Conservation (phyloP, 2,113 vertebrate genomes). For the Lophotis ruficrista region DNA sequence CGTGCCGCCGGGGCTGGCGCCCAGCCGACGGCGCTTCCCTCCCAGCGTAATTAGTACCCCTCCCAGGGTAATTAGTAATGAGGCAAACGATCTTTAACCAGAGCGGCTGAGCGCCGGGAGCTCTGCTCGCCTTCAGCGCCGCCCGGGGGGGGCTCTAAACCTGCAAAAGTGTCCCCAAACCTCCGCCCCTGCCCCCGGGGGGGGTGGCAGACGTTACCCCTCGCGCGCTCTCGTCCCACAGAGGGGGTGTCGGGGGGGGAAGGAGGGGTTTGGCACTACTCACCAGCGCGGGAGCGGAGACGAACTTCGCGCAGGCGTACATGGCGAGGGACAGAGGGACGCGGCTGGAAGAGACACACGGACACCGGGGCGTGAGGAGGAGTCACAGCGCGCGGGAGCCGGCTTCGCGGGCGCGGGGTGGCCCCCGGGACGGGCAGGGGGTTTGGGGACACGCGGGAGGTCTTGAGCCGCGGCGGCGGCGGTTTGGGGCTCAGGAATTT, state of each 20-base stretch:
- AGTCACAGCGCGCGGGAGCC: accelerated
- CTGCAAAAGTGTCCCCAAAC: background rate
- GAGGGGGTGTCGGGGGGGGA: accelerated
- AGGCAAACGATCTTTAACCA: background rate
- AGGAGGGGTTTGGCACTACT: constrained; percentile 59
- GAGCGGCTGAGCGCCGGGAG: accelerated
- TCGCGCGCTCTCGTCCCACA: accelerated
- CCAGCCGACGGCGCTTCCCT: background rate
- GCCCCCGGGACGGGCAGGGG: no score
- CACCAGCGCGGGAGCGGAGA: constrained; percentile 85
- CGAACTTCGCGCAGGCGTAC: constrained; percentile 88
- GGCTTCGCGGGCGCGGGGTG: accelerated
- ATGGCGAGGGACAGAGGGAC: constrained; percentile 67
- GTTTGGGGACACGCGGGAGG: background rate
- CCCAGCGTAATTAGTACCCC: no score
- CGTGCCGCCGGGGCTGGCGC: background rate
- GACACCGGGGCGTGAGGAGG: background rate
- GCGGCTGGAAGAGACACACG: constrained; percentile 29
- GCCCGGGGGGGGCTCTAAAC: background rate
- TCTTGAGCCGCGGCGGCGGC: background rate
- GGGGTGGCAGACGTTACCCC: accelerated
- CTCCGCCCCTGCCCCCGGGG: background rate
- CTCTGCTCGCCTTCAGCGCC: background rate
- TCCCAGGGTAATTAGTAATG: background rate
- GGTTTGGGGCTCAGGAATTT: background rate